A percentile compares a stretch with the other conserved stretches of the same genome.
phyloP scores from a whole-genome alignment of 2,888 invertebrate species.

The Dryobota labecula region DNA sequence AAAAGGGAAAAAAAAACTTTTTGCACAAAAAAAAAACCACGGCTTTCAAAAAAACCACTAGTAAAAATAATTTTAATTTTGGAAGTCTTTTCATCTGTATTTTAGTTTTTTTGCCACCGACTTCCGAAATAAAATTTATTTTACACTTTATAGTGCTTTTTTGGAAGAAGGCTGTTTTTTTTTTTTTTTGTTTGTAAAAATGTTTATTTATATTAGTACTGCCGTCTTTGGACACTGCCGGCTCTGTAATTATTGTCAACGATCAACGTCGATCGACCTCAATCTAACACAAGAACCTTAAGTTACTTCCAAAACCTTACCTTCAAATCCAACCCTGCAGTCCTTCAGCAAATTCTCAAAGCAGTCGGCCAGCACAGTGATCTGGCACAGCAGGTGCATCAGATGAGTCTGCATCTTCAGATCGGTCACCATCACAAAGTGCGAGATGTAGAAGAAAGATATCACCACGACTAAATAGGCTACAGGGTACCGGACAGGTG shows the following conservation, averaged over 20 bases:
- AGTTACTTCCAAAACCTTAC: conserved; percentile 37
- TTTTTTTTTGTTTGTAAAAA: too few species aligned
- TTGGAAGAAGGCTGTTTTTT: too few species aligned
- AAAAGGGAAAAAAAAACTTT: too few species aligned
- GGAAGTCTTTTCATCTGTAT: too few species aligned
- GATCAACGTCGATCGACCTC: background rate
- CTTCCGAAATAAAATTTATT: too few species aligned
- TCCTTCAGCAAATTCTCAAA: conserved; percentile 79
- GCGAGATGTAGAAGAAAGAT: conserved; percentile 76
- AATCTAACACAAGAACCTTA: background rate
- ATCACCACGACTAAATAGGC: conserved; percentile 73
- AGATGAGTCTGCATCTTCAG: conserved; percentile 81
- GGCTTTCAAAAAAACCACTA: too few species aligned
- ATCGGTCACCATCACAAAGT: conserved; percentile 83
- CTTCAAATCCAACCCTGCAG: conserved; percentile 69
- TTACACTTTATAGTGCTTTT: too few species aligned
- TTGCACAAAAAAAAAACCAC: too few species aligned
- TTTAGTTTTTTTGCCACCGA: too few species aligned
- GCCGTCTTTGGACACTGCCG: background rate
- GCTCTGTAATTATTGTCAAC: background rate
- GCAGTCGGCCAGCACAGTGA: conserved; percentile 78
- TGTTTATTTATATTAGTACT: background rate
- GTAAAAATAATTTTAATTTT: too few species aligned
- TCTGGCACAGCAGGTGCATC: conserved; percentile 82
- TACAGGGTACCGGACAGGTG: conserved; percentile 69